Evolutionary conservation across 92 coral and sea anemone genomes (phyloP), one percentile per base, ranked within the genome.

Genomic region (Virgularia gustaviana): DNA sequence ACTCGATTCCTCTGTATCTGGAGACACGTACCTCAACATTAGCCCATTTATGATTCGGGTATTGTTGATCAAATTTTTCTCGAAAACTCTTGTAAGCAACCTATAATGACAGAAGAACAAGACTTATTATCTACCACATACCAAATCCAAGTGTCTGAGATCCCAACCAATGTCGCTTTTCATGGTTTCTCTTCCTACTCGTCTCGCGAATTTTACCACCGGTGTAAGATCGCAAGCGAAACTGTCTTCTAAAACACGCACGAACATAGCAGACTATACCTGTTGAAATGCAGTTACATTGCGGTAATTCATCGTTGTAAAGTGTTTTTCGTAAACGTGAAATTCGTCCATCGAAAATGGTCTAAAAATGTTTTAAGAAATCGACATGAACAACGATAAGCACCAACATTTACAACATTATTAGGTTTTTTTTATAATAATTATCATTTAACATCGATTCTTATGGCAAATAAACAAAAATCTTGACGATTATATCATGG

Each of bases 241-340:
- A 12, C n/a, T n/a, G 12, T n/a, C 51, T n/a, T 11, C 11, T 11
- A 43, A 43, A 43, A 43, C 11, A 43, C 11, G n/a, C n/a, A n/a
- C n/a, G n/a, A n/a, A n/a, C n/a, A n/a, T n/a, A n/a, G 30, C 5
- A 31, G 30, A 47, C 2, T 80, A 38, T 27, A 94, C 99, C 99
- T 89, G 96, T 58, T 89, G 89, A 16, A 94, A 81, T 13, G 76
- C 42, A 30, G 79, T 78, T 16, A 74, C 76, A 4, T 79, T 84
- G 29, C 70, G 74, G 43, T 94, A 94, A 66, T 94, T 94, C 99
- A 94, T 94, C 8, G 90, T 96, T 16, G 99, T 94, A 58, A 80
- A 94, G 41, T 94, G 99, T 64, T 86, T 84, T 41, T 88, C 83
- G 72, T 94, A 94, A 51, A 79, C 94, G 34, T 94, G 94, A 44